phyloP scores from a whole-genome alignment of 2,797 vertebrate genomes.

The Lindbergichthys nudifrons region DNA sequence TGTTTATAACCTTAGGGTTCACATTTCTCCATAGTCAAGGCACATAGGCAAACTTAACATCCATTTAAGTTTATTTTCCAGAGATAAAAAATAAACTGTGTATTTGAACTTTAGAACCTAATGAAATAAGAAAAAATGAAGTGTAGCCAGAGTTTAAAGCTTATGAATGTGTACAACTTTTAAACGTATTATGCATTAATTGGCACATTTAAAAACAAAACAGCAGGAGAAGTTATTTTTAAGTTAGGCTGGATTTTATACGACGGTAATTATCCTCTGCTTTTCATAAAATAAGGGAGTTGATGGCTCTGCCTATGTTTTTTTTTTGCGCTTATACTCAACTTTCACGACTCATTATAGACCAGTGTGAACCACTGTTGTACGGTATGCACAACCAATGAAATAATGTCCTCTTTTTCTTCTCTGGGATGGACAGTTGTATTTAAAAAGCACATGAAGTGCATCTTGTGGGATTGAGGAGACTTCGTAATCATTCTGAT shows the following conservation, averaged over 20 bases:
- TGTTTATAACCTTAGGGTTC: constrained; percentile 5
- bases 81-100: background rate
- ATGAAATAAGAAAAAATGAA: constrained; percentile 43
- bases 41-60: constrained; percentile 2
- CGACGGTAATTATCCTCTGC: too few relatives aligned
- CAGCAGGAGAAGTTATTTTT: too few relatives aligned
- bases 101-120: constrained; percentile 27
- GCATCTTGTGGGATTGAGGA: background rate
- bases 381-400: background rate
- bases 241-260: too few relatives aligned
- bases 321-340: too few relatives aligned
- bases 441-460: constrained; percentile 14
- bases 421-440: background rate
- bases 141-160: constrained; percentile 22
- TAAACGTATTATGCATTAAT: constrained; percentile 34
- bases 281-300: background rate
- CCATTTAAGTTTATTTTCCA: constrained; percentile 23
- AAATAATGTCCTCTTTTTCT: background rate
- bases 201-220: constrained; percentile 4
- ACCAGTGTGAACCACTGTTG: background rate
- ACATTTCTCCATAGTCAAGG: constrained; percentile 7
- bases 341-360: background rate
- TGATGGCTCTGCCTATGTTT: background rate
- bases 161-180: constrained; percentile 46
- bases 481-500: constrained; percentile 23